Evolutionary conservation across 2,113 vertebrate genomes (phyloP).

Genomic region (Ictidomys tridecemlineatus): DNA sequence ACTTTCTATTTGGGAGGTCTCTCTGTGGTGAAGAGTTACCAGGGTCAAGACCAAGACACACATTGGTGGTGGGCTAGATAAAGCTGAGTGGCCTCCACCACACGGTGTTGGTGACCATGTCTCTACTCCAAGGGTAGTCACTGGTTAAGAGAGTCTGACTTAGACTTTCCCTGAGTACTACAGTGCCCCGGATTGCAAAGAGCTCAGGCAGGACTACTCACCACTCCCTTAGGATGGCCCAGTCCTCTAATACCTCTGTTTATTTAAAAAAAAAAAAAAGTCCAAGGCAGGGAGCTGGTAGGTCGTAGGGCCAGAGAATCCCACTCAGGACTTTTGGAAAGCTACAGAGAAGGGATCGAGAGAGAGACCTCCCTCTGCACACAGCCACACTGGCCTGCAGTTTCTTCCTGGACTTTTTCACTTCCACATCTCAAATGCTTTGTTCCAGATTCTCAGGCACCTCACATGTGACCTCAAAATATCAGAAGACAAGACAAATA

Average conservation of each 20-base stretch:
- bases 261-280: neutral
- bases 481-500: neutral
- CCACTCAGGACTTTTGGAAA: neutral
- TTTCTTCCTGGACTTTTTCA: neutral
- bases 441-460: neutral
- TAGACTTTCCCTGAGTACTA: neutral
- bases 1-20: neutral
- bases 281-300: neutral
- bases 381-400: neutral
- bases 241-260: neutral
- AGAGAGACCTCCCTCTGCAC: rapidly evolving
- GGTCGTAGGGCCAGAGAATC: neutral
- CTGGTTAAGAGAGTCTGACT: rapidly evolving
- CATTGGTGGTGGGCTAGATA: neutral
- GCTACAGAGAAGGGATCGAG: rapidly evolving
- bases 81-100: neutral
- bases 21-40: neutral
- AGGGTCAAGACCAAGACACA: neutral
- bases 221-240: rapidly evolving
- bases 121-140: neutral
- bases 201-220: no score
- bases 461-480: neutral
- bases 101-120: rapidly evolving
- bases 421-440: neutral
- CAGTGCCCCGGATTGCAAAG: neutral